Evolutionary conservation across 2,888 invertebrate genomes (phyloP).

Genomic region (Ypsolopha sequella): DNA sequence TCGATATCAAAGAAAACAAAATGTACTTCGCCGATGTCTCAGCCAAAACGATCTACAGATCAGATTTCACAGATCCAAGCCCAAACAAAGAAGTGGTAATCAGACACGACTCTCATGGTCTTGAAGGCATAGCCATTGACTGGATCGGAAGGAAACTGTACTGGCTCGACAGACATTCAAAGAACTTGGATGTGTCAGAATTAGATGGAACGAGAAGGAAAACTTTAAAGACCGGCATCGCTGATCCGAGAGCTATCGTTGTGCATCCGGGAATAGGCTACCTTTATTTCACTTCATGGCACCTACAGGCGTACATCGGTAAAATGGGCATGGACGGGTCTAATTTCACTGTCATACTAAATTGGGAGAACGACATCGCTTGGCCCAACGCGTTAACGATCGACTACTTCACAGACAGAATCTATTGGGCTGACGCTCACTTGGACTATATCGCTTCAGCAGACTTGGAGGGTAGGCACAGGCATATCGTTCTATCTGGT

Average conservation of each 20-base stretch:
- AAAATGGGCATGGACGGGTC: slow-evolving; percentile 98
- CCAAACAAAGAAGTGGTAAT: slow-evolving; percentile 86
- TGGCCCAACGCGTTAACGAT: slow-evolving; percentile 99
- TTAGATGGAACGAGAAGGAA: slow-evolving; percentile 92
- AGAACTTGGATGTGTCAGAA: slow-evolving; percentile 95
- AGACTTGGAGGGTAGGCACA: slow-evolving; percentile 91
- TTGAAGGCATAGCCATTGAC: slow-evolving; percentile 98
- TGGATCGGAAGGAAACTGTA: slow-evolving; percentile 97
- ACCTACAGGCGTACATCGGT: slow-evolving; percentile 94
- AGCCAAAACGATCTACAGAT: slow-evolving; percentile 92
- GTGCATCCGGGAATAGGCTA: slow-evolving; percentile 96
- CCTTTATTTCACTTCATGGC: slow-evolving; percentile 97
- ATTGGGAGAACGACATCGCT: slow-evolving; percentile 94
- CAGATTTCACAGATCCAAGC: slow-evolving; percentile 68
- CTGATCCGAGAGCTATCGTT: slow-evolving; percentile 94
- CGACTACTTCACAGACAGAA: slow-evolving; percentile 94
- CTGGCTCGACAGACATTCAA: slow-evolving; percentile 95
- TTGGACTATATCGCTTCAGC: slow-evolving; percentile 96
- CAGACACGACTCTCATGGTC: slow-evolving; percentile 92
- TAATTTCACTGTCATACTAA: slow-evolving; percentile 88
- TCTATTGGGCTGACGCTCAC: slow-evolving; percentile 99
- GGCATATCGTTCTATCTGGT: slow-evolving; percentile 86
- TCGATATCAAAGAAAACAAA: slow-evolving; percentile 85
- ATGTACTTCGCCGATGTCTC: slow-evolving; percentile 98
- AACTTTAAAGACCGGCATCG: slow-evolving; percentile 88